phyloP scores from a whole-genome alignment of 2,888 invertebrate species.

The Lithophane socia region DNA sequence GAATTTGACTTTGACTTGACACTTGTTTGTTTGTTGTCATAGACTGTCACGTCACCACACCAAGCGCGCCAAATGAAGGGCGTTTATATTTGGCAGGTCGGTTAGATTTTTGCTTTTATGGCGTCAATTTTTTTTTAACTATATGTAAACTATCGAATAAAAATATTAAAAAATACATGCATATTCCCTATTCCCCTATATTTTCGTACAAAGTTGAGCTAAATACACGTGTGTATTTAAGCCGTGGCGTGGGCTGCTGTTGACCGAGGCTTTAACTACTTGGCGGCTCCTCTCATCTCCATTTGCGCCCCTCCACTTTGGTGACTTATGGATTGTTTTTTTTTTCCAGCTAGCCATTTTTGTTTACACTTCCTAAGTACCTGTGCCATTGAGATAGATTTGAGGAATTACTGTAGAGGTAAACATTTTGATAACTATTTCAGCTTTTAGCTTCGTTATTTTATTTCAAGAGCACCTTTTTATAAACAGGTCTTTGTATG shows the following conservation, averaged over 20 bases:
- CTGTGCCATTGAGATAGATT: not conserved
- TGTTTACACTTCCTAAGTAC: not conserved
- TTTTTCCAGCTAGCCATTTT: not conserved
- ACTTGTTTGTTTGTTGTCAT: no score
- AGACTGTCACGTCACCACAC: no score
- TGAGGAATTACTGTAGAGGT: not conserved
- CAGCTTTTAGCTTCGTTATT: not conserved
- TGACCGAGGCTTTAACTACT: not conserved
- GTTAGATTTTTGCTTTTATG: no score
- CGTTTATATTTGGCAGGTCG: no score
- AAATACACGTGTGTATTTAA: not conserved
- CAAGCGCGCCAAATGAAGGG: no score
- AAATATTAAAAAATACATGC: no score
- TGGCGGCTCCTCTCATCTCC: not conserved
- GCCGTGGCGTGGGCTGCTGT: no score
- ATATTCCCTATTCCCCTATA: not conserved
- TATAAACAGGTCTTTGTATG: no score
- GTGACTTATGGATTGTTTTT: not conserved
- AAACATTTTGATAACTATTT: not conserved
- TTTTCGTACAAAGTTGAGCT: not conserved
- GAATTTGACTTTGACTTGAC: no score
- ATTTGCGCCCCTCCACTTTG: not conserved
- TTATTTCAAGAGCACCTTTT: not conserved
- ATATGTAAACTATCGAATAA: no score
- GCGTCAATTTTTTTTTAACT: no score